A percentile compares a stretch with the other conserved stretches of the same genome.
These are phyloP conservation scores for Drosophila watanabei DNA, from an alignment of 1,140 invertebrate genomes.

Conservation along the genomic window DNA sequence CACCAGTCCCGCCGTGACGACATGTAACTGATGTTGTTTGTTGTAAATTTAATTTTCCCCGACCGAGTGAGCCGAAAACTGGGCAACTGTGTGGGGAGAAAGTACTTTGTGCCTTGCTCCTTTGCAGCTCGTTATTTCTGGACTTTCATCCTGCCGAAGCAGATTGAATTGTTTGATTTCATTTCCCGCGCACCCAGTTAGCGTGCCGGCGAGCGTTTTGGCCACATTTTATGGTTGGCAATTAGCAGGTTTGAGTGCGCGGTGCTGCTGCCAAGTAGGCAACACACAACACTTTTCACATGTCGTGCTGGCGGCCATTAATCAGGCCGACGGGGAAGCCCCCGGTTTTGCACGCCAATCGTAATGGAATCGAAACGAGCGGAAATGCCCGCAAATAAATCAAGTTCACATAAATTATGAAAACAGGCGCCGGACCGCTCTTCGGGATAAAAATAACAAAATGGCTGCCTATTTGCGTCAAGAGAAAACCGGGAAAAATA, in stretches of 20 bases:
- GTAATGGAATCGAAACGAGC: conserved; percentile 72
- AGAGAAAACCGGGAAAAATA: not conserved
- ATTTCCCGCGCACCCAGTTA: conserved; percentile 9
- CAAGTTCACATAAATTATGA: conserved; percentile 65
- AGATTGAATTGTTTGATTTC: conserved; percentile 68
- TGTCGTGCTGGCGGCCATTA: conserved; percentile 69
- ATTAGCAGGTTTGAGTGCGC: conserved; percentile 60
- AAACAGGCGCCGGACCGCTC: conserved; percentile 31
- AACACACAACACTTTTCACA: conserved; percentile 61
- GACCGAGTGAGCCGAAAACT: conserved; percentile 35
- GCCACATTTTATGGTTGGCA: conserved; percentile 66
- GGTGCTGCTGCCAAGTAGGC: conserved; percentile 58
- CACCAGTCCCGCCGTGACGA: conserved; percentile 20
- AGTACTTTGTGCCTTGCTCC: conserved; percentile 2
- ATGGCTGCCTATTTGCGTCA: conserved; percentile 58
- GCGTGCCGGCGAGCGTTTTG: conserved; percentile 63
- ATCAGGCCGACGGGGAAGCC: conserved; percentile 46
- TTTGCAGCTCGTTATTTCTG: conserved; percentile 31
- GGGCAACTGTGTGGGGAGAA: not conserved
- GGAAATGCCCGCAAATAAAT: conserved; percentile 72
- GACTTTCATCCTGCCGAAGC: conserved; percentile 37
- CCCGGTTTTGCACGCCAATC: conserved; percentile 62
- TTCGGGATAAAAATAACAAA: conserved; percentile 43
- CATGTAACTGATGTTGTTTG: conserved; percentile 73
- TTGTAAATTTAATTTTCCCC: conserved; percentile 78